Evolutionary conservation across 2,888 invertebrate genomes (phyloP), one percentile per base, ranked within the genome.

Genomic region (Heliconius ismenius): DNA sequence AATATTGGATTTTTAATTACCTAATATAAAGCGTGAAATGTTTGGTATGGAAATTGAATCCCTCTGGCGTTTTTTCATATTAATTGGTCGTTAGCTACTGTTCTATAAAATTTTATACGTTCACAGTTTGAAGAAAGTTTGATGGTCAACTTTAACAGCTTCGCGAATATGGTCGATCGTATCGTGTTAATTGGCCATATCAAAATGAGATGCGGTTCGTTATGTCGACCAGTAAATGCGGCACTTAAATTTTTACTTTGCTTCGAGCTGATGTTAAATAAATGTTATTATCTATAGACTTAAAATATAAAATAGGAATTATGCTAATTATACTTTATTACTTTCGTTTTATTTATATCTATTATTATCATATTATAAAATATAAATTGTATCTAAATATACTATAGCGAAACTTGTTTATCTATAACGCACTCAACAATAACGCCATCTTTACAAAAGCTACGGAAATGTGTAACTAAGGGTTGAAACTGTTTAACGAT

Each of bases 371-470:
- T 58, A 32, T n/a, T 36, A n/a, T 10, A 72, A 60, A 72, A 32
- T 72, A 32, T 9, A 36, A 18, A 26, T 26, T 49, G 7, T 49
- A 21, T 18, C 49, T 18, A 49, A 9, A 21, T 49, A 49, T 7
- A 54, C 13, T 28, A 7, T 76, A 58, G 21, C 11, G 10, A 2
- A n/a, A 11, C n/a, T 10, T 58, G 10, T 58, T 11, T n/a, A 58
- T n/a, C 4, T 36, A 49, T 68, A 60, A n/a, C 15, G 4, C 36
- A 60, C 13, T 72, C 11, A 73, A 43, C 73, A 36, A 62, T 64
- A 83, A 79, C 87, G 90, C 91, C 91, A 91, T 89, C 91, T 91
- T 78, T 79, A 63, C 54, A 74, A 26, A 4, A 39, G 64, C 36
- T 26, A 36, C 26, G 68, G 76, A 80, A 83, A 82, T 74, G 63